phyloP scores from a whole-genome alignment of 2,888 invertebrate genomes.

The Psylliodes chrysocephalus region DNA sequence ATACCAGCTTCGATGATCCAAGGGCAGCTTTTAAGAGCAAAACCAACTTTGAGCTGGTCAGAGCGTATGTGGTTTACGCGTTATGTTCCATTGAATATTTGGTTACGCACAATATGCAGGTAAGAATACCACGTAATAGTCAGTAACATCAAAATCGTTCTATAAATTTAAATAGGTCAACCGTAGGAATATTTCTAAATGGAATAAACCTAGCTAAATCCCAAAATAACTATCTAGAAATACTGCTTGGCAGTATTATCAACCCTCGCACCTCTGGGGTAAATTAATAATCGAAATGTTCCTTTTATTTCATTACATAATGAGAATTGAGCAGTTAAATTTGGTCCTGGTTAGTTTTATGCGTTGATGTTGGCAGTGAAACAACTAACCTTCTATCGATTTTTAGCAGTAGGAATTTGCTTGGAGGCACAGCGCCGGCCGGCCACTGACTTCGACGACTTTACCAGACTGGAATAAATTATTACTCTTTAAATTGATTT shows the following conservation, averaged over 20 bases:
- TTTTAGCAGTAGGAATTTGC: conserved; percentile 19
- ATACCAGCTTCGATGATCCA: conserved; percentile 88
- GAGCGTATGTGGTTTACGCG: conserved; percentile 92
- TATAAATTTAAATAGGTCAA: neutral
- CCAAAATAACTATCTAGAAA: neutral
- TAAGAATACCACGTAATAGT: conserved; percentile 64
- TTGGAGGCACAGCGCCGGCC: neutral
- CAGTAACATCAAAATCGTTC: neutral
- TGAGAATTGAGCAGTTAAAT: neutral
- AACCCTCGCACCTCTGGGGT: neutral
- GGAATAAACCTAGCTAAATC: no score
- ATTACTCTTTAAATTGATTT: neutral
- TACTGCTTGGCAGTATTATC: no score
- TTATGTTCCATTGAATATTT: conserved; percentile 88
- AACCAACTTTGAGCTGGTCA: conserved; percentile 88
- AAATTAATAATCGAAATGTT: neutral
- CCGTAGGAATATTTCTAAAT: neutral
- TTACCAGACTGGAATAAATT: conserved; percentile 6
- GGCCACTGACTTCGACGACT: neutral
- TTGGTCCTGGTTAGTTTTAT: conserved; percentile 24
- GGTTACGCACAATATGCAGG: conserved; percentile 93
- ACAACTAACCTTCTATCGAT: conserved; percentile 29
- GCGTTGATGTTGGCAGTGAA: conserved; percentile 38
- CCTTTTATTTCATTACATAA: conserved; percentile 1
- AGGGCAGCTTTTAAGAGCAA: conserved; percentile 95